These are phyloP conservation scores for Chaenodraco wilsoni DNA, from an alignment of 2,797 vertebrate species.

Conservation along the genomic window DNA sequence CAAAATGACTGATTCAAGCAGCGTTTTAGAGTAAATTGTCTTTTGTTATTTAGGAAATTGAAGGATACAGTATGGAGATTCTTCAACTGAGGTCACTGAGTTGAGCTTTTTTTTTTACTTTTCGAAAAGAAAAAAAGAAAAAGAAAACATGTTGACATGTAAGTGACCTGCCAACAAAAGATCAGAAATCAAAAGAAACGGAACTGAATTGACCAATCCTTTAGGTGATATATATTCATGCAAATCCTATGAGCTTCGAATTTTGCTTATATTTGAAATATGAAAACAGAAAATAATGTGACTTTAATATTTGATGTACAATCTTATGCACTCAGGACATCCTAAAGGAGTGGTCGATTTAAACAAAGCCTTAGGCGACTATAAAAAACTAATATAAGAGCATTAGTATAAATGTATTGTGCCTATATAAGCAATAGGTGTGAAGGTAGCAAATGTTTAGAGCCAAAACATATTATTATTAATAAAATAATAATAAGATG, in stretches of 20 bases:
- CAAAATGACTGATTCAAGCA: constrained; percentile 46
- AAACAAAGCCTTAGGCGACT: constrained; percentile 97
- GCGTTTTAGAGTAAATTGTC: constrained; percentile 37
- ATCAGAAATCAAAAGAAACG: constrained; percentile 78
- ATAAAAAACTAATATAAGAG: constrained; percentile 75
- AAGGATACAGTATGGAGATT: constrained; percentile 99
- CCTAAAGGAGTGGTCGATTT: constrained; percentile 97
- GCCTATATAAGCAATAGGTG: constrained; percentile 13
- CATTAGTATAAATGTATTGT: constrained; percentile 30
- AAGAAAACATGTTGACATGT: constrained; percentile 84
- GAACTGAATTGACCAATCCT: constrained; percentile 93
- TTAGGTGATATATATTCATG: constrained; percentile 85
- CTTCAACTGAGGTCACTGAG: constrained; percentile 96
- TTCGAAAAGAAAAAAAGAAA: constrained; percentile 61
- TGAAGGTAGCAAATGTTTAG: constrained; percentile 1
- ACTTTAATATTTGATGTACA: constrained; percentile 6
- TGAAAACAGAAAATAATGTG: constrained; percentile 1
- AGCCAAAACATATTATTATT: neutral
- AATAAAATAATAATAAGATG: neutral
- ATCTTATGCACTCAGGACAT: constrained; percentile 72
- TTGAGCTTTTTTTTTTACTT: constrained; percentile 85
- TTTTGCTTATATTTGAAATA: constrained; percentile 5
- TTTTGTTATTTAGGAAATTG: constrained; percentile 47
- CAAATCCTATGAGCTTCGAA: constrained; percentile 7
- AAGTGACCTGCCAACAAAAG: constrained; percentile 95